Evolutionary conservation across 2,113 vertebrate genomes (phyloP), one percentile per base, ranked within the genome.

Genomic region (Gobius niger): DNA sequence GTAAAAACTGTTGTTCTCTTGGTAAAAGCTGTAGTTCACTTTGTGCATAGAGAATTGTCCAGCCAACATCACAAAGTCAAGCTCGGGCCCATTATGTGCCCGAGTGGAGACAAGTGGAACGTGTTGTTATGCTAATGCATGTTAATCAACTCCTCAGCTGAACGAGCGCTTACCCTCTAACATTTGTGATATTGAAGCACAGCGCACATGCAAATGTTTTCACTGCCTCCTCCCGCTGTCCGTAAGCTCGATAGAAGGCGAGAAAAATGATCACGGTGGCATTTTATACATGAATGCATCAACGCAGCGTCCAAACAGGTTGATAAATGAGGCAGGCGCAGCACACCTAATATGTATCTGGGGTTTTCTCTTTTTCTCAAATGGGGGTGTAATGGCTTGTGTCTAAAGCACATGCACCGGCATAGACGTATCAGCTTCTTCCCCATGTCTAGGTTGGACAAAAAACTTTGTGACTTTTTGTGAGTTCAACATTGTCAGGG

Each of bases 111-210:
- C 68, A 47, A 69, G 70, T 70, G 74, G 51, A 34, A 47, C 16
- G 19, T 14, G 63, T 70, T 74, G 63, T 68, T 70, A 77, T 81
- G 75, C 63, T 73, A 70, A 81, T 81, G 51, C 63, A 61, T 77
- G 70, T 67, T 80, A 64, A 77, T 77, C 79, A 70, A 63, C 69
- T 61, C 65, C 54, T 52, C 40, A 16, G 47, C 51, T 64, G 57
- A 73, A 73, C 3, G 63, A 70, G 44, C 46, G 5, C 56, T 72
- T 52, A 65, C n/a, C 74, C 67, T 73, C 50, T 64, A 62, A 70
- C 63, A 47, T 51, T 65, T 56, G 7, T 60, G 51, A 64, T 68
- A 80, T 44, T 4, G 7, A 9, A 9, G 40, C 49, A 24, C 34
- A 44, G 40, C 41, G 14, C 47, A 63, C 46, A 50, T 46, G 46